Percentiles rank a stretch among this genome's conserved stretches.
These are phyloP conservation scores for Montipora foliosa DNA, from an alignment of 64 coral and sea anemone species.

Conservation along the genomic window DNA sequence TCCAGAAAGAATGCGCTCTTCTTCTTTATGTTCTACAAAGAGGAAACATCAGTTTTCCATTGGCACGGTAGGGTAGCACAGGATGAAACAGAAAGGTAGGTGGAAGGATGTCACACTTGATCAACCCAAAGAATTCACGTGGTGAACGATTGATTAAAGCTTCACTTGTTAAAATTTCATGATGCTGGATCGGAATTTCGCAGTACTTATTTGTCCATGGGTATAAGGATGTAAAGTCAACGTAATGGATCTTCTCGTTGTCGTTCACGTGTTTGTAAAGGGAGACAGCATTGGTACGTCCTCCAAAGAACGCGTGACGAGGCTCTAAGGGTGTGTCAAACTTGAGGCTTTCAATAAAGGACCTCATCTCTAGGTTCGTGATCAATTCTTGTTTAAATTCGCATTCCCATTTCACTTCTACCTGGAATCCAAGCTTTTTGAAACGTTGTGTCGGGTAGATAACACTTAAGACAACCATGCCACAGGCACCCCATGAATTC, in stretches of 20 bases:
- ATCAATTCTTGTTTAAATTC: neutral
- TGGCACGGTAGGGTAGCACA: neutral
- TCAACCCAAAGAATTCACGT: neutral
- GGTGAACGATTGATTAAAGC: neutral
- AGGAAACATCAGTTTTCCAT: constrained; percentile 41
- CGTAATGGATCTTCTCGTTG: constrained; percentile 20
- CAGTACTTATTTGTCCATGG: neutral
- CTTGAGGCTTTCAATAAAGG: neutral
- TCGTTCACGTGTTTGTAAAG: neutral
- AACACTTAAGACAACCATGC: constrained; percentile 22
- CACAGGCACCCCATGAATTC: constrained; percentile 40
- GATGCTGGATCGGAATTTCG: neutral
- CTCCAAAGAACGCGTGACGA: constrained; percentile 47
- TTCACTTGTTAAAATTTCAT: neutral
- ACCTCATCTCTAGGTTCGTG: neutral
- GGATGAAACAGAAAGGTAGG: constrained; percentile 37
- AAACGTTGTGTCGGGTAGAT: neutral
- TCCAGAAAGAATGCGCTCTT: neutral
- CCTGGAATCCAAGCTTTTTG: neutral
- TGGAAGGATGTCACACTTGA: constrained; percentile 34
- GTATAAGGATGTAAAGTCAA: neutral
- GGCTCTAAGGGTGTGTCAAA: neutral
- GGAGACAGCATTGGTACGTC: constrained; percentile 5
- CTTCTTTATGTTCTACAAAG: constrained; percentile 6
- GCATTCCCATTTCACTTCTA: constrained; percentile 48